Conservation (phyloP, 2,888 invertebrate genomes). For the Bugula neritina region DNA sequence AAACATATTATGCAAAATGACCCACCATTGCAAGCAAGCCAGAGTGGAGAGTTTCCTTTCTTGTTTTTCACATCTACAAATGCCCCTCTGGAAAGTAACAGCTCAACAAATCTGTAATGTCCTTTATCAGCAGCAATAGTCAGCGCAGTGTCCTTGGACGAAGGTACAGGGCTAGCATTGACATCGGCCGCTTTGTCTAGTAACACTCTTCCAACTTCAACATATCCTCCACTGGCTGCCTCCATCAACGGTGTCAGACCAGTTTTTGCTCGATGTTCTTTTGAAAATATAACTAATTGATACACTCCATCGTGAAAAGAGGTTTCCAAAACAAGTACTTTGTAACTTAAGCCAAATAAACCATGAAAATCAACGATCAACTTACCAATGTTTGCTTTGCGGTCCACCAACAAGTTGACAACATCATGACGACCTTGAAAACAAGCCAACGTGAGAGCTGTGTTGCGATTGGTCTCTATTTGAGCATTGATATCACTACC, state of each 20-base stretch:
- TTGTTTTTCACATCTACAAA: slow-evolving; percentile 97
- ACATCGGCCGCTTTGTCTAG: slow-evolving; percentile 96
- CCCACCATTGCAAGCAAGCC: slow-evolving; percentile 82
- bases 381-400: slow-evolving; percentile 80
- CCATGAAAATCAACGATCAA: too few species aligned
- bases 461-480: slow-evolving; percentile 97
- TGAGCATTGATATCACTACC: slow-evolving; percentile 98
- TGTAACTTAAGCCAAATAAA: too few species aligned
- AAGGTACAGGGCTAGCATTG: slow-evolving; percentile 95
- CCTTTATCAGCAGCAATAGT: slow-evolving; percentile 99
- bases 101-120: slow-evolving; percentile 71
- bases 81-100: slow-evolving; percentile 65
- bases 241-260: slow-evolving; percentile 98
- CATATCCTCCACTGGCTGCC: slow-evolving; percentile 97
- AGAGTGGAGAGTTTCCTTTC: slow-evolving; percentile 95
- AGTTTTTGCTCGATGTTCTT: slow-evolving; percentile 95
- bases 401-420: slow-evolving; percentile 86
- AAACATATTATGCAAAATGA: too few species aligned
- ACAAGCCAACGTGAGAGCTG: slow-evolving; percentile 94
- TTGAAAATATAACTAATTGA: too few species aligned
- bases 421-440: slow-evolving; percentile 99
- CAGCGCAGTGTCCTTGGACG: slow-evolving; percentile 92
- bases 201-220: slow-evolving; percentile 91
- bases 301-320: too few species aligned
- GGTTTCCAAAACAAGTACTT: too few species aligned